These are phyloP conservation scores for Clupea harengus DNA, from an alignment of 2,113 vertebrate genomes.

Conservation along the genomic window DNA sequence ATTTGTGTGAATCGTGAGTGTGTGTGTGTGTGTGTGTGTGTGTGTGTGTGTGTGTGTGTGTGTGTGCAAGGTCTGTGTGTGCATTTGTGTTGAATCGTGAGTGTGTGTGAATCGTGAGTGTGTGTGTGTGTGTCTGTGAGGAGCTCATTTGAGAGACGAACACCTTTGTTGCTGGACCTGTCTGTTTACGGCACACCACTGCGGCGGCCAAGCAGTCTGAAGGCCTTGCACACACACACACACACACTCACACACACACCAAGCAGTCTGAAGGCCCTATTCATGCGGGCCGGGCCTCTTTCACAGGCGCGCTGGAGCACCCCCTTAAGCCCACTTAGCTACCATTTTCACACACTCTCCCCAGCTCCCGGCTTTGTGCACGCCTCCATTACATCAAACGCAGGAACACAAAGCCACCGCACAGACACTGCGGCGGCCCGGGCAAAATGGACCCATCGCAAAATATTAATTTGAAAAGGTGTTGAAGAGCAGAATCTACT, in stretches of 20 bases:
- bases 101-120: slow-evolving; percentile 75
- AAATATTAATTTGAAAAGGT: slow-evolving; percentile 99
- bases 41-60: slow-evolving; percentile 69
- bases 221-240: too few relatives aligned
- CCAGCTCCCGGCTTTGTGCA: slow-evolving; percentile 99
- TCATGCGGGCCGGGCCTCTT: slow-evolving; percentile 90
- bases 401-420: slow-evolving; percentile 99
- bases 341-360: slow-evolving; percentile 99
- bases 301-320: slow-evolving; percentile 99
- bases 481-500: slow-evolving; percentile 99
- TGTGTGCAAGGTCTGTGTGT: slow-evolving; percentile 75
- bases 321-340: slow-evolving; percentile 99
- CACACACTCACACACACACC: too few relatives aligned
- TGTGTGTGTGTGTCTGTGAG: slow-evolving; percentile 38
- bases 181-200: slow-evolving; percentile 99
- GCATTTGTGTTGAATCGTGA: slow-evolving; percentile 68
- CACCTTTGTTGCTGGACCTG: slow-evolving; percentile 99
- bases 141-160: slow-evolving; percentile 89
- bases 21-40: slow-evolving; percentile 74
- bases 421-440: slow-evolving; percentile 96
- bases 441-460: slow-evolving; percentile 99
- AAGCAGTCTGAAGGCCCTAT: slow-evolving; percentile 94
- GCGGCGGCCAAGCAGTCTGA: slow-evolving; percentile 97
- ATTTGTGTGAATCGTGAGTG: slow-evolving; percentile 70
- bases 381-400: slow-evolving; percentile 99